Conservation (phyloP, 2,888 invertebrate genomes). For the Limenitis camilla region DNA sequence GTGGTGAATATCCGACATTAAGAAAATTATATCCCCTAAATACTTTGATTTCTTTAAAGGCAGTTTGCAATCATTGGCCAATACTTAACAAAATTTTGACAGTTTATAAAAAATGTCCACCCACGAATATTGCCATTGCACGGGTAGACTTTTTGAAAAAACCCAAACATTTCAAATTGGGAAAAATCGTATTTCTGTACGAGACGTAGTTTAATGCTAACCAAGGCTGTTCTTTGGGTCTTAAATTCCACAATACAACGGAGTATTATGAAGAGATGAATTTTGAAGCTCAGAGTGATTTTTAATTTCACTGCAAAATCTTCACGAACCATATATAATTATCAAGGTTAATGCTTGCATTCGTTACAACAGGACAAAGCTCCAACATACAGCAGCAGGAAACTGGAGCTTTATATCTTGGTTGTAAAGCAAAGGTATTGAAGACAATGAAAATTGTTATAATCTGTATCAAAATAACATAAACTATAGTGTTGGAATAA, state of each 20-base stretch:
- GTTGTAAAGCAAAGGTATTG: slow-evolving; percentile 13
- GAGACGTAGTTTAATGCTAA: not conserved
- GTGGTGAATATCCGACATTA: not conserved
- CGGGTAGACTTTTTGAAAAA: not conserved
- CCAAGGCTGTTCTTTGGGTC: not conserved
- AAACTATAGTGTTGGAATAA: too few species aligned
- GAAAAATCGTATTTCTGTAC: not conserved
- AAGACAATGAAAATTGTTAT: slow-evolving; percentile 10
- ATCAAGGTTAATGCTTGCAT: too few species aligned
- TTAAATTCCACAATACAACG: not conserved
- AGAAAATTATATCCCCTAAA: not conserved
- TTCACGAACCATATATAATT: too few species aligned
- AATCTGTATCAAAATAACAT: too few species aligned
- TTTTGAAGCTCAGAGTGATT: too few species aligned
- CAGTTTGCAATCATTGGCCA: not conserved
- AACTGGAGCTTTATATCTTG: slow-evolving; percentile 11
- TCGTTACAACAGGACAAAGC: not conserved
- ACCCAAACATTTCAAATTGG: not conserved
- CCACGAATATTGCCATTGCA: not conserved
- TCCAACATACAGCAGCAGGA: slow-evolving; percentile 1
- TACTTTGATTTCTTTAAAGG: not conserved
- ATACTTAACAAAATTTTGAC: not conserved
- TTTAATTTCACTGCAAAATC: too few species aligned
- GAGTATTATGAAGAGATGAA: not conserved
- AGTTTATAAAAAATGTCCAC: not conserved